Conservation (phyloP, 2,888 invertebrate genomes). For the Ctenicera cuprea region DNA sequence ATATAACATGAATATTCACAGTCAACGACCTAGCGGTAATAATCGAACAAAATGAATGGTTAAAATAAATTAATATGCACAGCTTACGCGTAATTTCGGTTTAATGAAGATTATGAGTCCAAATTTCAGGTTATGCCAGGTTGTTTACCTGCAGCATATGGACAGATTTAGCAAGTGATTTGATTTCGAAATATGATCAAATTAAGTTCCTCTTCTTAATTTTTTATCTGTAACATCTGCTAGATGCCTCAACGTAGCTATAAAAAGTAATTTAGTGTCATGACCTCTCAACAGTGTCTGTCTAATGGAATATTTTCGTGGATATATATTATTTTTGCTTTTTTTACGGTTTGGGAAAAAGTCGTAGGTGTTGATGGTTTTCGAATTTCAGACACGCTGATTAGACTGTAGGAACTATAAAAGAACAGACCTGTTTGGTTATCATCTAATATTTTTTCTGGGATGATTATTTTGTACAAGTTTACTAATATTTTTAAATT, state of each 20-base stretch:
- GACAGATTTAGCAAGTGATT: conserved; percentile 39
- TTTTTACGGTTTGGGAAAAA: not conserved
- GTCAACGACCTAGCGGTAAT: conserved; percentile 33
- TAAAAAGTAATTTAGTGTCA: conserved; percentile 19
- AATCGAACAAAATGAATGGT: conserved; percentile 20
- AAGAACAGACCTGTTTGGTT: not conserved
- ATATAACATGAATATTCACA: not conserved
- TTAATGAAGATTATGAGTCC: conserved; percentile 39
- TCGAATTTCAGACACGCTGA: not conserved
- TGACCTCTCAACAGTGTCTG: conserved; percentile 10
- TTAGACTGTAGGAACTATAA: not conserved
- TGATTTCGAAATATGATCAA: conserved; percentile 41
- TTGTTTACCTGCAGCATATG: conserved; percentile 44
- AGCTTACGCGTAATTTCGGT: conserved; percentile 32
- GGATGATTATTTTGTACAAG: too few species aligned
- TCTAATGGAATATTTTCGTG: not conserved
- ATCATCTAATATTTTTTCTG: not conserved
- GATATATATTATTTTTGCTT: conserved; percentile 4
- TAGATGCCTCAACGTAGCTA: conserved; percentile 16
- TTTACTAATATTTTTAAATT: too few species aligned
- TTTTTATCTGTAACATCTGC: conserved; percentile 44
- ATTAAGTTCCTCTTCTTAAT: conserved; percentile 41
- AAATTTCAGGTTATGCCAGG: conserved; percentile 41
- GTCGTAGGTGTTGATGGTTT: conserved; percentile 7
- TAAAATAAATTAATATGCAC: conserved; percentile 36